Conservation (phyloP, 2,888 invertebrate species). For the Ophion slaviceki region DNA sequence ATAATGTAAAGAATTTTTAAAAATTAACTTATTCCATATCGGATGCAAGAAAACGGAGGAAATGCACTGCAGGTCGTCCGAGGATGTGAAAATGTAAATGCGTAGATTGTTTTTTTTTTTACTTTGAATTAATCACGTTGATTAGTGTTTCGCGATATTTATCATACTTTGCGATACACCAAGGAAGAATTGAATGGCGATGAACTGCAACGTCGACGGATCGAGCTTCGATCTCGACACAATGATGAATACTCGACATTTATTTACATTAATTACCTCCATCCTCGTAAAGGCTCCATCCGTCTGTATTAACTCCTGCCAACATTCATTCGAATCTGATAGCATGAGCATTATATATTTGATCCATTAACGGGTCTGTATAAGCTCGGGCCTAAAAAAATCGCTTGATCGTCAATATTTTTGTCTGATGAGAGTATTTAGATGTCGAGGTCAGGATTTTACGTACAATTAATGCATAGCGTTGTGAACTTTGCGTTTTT, state of each 20-base stretch:
- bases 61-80: no score
- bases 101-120: not conserved
- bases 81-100: not conserved
- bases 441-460: no score
- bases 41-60: no score
- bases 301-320: slow-evolving; percentile 14
- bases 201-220: slow-evolving; percentile 33
- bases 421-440: no score
- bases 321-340: slow-evolving; percentile 25
- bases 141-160: slow-evolving; percentile 56
- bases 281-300: slow-evolving; percentile 42
- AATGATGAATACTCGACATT: slow-evolving; percentile 64
- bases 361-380: slow-evolving; percentile 36
- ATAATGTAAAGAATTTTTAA: no score
- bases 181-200: slow-evolving; percentile 36
- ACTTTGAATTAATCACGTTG: slow-evolving; percentile 58
- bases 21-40: no score
- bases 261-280: slow-evolving; percentile 59
- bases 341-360: slow-evolving; percentile 13
- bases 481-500: no score
- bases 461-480: no score
- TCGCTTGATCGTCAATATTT: no score
- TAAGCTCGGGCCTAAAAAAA: not conserved
- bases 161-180: slow-evolving; percentile 64
- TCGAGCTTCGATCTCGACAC: slow-evolving; percentile 43